A percentile compares a stretch with the other conserved stretches of the same genome.
Conservation (phyloP, 2,888 invertebrate genomes). For the Drosophila anceps region DNA sequence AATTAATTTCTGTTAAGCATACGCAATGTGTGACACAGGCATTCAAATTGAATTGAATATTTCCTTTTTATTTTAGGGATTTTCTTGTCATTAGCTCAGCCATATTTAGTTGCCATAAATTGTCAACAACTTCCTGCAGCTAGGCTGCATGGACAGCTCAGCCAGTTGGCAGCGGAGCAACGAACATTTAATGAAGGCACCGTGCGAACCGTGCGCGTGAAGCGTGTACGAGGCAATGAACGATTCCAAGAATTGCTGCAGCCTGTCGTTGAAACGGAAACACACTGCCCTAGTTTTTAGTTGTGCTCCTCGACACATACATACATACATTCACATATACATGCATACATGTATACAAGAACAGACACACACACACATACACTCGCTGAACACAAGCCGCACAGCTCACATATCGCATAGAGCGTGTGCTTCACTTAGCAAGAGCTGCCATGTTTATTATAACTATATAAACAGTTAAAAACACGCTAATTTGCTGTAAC, state of each 20-base stretch:
- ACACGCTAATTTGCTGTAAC: conserved; percentile 50
- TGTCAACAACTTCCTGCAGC: conserved; percentile 14
- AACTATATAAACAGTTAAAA: conserved; percentile 35
- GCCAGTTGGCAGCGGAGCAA: conserved; percentile 23
- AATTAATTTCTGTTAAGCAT: conserved; percentile 55
- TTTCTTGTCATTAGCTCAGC: not conserved
- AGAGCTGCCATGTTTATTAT: conserved; percentile 41
- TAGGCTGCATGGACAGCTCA: not conserved
- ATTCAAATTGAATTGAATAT: not conserved
- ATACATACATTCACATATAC: conserved; percentile 22
- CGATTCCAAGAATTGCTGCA: conserved; percentile 61
- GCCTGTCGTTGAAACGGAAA: conserved; percentile 76
- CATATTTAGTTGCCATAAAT: not conserved
- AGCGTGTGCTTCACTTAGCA: conserved; percentile 12
- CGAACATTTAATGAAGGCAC: conserved; percentile 26
- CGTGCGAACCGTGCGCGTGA: conserved; percentile 43
- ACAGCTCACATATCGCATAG: conserved; percentile 20
- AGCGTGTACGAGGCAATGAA: conserved; percentile 64
- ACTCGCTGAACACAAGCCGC: conserved; percentile 32
- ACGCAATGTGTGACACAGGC: conserved; percentile 30
- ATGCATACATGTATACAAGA: not conserved
- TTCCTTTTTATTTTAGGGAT: not conserved
- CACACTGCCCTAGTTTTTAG: conserved; percentile 85
- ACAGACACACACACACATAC: not conserved
- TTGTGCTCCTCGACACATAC: conserved; percentile 54